phyloP scores from a whole-genome alignment of 2,888 invertebrate genomes.

The Branchellion lobata region DNA sequence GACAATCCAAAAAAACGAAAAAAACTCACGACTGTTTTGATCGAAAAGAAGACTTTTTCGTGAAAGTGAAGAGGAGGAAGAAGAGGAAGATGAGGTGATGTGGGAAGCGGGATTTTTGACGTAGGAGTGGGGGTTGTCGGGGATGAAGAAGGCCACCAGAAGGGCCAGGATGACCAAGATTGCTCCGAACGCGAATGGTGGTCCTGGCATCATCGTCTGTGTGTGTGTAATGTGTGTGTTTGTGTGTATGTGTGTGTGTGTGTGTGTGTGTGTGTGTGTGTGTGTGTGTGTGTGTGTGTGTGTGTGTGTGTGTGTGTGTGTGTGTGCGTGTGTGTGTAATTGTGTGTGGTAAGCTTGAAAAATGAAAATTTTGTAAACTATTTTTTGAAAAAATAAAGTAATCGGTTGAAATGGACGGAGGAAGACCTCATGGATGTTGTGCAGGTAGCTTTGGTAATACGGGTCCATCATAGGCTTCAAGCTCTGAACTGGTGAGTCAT shows the following conservation, averaged over 20 bases:
- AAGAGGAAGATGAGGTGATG: not conserved
- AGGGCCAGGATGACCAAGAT: slow-evolving; percentile 92
- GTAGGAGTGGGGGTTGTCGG: slow-evolving; percentile 46
- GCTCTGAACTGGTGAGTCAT: not conserved
- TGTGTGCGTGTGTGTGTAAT: not conserved
- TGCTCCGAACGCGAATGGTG: slow-evolving; percentile 96
- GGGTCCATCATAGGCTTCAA: not conserved
- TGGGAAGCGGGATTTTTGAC: slow-evolving; percentile 19
- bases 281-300: not conserved
- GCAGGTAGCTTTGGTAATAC: slow-evolving; percentile 6
- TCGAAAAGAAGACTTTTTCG: slow-evolving; percentile 2
- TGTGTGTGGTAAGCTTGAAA: not conserved
- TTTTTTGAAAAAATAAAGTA: too few species aligned
- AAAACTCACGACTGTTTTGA: not conserved
- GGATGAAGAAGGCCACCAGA: slow-evolving; percentile 70
- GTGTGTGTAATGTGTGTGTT: not conserved
- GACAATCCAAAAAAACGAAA: too few species aligned
- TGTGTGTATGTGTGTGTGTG: not conserved
- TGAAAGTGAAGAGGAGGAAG: not conserved
- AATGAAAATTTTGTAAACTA: not conserved
- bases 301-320: not conserved
- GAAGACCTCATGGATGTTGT: not conserved
- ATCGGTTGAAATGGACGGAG: not conserved
- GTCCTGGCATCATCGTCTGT: slow-evolving; percentile 82
- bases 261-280: not conserved